Conservation (phyloP, 2,888 invertebrate species). For the Hybos culiciformis region DNA sequence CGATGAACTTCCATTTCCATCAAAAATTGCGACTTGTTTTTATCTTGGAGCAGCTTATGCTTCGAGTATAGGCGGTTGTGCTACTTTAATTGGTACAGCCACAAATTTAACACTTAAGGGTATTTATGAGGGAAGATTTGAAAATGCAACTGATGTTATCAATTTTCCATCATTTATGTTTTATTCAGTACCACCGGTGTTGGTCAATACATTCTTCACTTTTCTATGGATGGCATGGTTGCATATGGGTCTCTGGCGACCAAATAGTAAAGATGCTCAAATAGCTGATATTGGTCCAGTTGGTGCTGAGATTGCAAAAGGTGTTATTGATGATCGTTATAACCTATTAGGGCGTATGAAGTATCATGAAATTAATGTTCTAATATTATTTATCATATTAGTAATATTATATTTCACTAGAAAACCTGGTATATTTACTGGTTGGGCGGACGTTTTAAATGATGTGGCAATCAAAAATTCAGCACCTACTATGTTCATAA, state of each 20-base stretch:
- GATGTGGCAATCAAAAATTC: conserved; percentile 51
- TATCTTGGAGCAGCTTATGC: conserved; percentile 72
- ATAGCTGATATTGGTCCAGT: conserved; percentile 46
- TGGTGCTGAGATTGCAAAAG: conserved; percentile 53
- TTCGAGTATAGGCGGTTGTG: conserved; percentile 65
- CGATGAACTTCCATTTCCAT: conserved; percentile 46
- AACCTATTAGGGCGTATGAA: conserved; percentile 63
- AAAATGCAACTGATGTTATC: conserved; percentile 40
- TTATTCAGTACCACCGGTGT: conserved; percentile 71
- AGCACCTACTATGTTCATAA: conserved; percentile 70
- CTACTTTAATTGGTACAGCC: conserved; percentile 64
- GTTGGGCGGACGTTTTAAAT: conserved; percentile 64
- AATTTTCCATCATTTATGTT: conserved; percentile 80
- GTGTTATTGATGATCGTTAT: conserved; percentile 62
- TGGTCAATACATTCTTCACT: conserved; percentile 59
- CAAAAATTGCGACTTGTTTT: conserved; percentile 62
- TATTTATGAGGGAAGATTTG: conserved; percentile 48
- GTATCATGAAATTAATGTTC: conserved; percentile 63
- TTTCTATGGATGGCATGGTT: conserved; percentile 69
- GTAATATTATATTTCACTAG: conserved; percentile 81
- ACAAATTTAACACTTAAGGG: conserved; percentile 77
- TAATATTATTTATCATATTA: conserved; percentile 58
- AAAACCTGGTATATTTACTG: conserved; percentile 72
- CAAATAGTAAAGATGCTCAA: conserved; percentile 50
- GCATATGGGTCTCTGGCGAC: conserved; percentile 67